Evolutionary conservation across 2,113 vertebrate genomes (phyloP).

Genomic region (Manacus vitellinus): DNA sequence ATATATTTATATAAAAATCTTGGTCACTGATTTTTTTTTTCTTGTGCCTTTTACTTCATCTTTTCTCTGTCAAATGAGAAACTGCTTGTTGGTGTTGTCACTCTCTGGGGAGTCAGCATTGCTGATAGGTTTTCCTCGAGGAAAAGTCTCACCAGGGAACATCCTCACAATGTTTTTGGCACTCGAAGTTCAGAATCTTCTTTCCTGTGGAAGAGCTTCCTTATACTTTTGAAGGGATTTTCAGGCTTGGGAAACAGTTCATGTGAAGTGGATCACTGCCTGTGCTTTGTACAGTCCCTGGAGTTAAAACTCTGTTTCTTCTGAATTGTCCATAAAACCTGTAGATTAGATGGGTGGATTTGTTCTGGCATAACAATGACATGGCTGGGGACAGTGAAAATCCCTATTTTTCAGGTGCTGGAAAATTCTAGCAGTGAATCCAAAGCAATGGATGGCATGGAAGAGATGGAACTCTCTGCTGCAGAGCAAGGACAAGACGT

Average conservation of each 20-base stretch:
- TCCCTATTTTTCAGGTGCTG: background rate
- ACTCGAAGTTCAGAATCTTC: background rate
- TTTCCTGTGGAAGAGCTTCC: background rate
- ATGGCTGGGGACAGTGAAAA: background rate
- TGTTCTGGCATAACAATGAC: background rate
- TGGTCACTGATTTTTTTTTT: background rate
- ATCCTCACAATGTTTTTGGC: background rate
- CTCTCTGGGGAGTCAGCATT: background rate
- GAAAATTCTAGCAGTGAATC: background rate
- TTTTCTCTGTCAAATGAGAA: background rate
- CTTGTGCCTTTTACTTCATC: background rate
- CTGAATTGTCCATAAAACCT: background rate
- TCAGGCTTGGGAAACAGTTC: background rate
- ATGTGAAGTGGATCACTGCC: background rate
- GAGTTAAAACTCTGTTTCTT: background rate
- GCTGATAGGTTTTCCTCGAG: background rate
- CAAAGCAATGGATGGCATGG: background rate
- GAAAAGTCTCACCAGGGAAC: background rate
- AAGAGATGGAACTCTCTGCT: slow-evolving; percentile 27
- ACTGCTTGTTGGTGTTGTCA: accelerated
- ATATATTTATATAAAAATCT: no score
- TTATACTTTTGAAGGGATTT: background rate
- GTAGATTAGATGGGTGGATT: background rate
- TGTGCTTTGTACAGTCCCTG: background rate
- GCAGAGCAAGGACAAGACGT: slow-evolving; percentile 8